phyloP scores from a whole-genome alignment of 2,797 vertebrate species.

The Acrocephalus scirpaceus region DNA sequence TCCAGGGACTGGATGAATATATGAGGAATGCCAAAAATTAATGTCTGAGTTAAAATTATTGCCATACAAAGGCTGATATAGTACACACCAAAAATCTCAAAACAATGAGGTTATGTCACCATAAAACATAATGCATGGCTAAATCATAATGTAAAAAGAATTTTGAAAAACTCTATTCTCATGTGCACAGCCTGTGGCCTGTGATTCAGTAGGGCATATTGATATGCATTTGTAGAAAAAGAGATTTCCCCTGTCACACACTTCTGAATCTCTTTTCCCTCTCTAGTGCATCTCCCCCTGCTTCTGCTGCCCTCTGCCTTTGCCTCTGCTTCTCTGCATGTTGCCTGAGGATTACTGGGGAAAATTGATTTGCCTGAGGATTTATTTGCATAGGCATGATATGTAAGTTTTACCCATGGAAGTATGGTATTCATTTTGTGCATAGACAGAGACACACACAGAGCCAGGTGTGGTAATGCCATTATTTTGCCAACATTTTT shows the following conservation, averaged over 20 bases:
- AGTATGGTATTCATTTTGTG: background rate
- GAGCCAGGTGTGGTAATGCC: background rate
- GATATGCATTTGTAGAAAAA: background rate
- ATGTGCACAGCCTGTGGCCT: background rate
- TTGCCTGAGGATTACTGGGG: background rate
- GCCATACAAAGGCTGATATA: constrained; percentile 24
- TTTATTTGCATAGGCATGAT: background rate
- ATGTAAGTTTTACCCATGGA: background rate
- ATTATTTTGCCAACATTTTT: background rate
- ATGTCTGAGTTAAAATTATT: constrained; percentile 21
- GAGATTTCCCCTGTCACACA: background rate
- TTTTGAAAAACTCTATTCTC: background rate
- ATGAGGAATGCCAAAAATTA: constrained; percentile 43
- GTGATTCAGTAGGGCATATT: background rate
- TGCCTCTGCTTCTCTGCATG: constrained; percentile 12
- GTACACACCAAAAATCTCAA: constrained; percentile 11
- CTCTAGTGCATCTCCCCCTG: background rate
- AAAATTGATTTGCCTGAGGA: background rate
- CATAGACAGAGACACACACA: background rate
- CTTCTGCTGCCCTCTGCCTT: constrained; percentile 58
- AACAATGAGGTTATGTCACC: constrained; percentile 30
- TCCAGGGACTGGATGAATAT: constrained; percentile 26
- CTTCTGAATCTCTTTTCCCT: background rate
- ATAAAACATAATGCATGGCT: constrained; percentile 14
- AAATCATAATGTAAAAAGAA: constrained; percentile 1